Percentiles rank a stretch among this genome's conserved stretches.
phyloP scores from a whole-genome alignment of 1,140 invertebrate genomes.

The Grapholita molesta region DNA sequence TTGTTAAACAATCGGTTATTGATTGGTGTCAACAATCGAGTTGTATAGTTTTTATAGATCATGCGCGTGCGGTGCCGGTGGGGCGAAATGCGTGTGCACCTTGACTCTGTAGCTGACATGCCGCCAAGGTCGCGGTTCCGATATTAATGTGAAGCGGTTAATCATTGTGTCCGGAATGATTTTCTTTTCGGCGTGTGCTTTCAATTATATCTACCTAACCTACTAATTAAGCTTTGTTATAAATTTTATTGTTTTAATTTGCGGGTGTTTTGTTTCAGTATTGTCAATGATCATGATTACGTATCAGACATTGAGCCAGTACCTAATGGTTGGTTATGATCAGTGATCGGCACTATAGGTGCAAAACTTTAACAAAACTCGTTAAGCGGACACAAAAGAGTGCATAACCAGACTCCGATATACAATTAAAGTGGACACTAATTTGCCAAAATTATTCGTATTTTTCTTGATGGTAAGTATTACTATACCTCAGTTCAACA shows the following conservation, averaged over 20 bases:
- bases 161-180: conserved; percentile 26
- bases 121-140: conserved; percentile 39
- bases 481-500: too few relatives aligned
- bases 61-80: conserved; percentile 37
- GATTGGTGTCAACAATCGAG: conserved; percentile 56
- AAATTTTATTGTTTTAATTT: not conserved
- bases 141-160: conserved; percentile 25
- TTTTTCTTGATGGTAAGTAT: too few relatives aligned
- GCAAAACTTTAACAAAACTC: too few relatives aligned
- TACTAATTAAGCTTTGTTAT: not conserved
- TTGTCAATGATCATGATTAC: too few relatives aligned
- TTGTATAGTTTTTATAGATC: conserved; percentile 64
- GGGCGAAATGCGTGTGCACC: conserved; percentile 55
- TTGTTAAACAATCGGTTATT: conserved; percentile 42
- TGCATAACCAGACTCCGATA: too few relatives aligned
- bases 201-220: not conserved
- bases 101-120: conserved; percentile 59
- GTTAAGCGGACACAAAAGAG: too few relatives aligned
- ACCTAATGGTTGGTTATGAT: too few relatives aligned
- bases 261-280: not conserved
- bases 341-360: too few relatives aligned
- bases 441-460: too few relatives aligned
- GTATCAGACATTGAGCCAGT: too few relatives aligned
- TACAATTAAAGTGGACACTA: too few relatives aligned
- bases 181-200: conserved; percentile 1